Base-by-base conservation (phyloP, 2,888 invertebrate genomes). In the Pardosa pseudoannulata region DNA sequence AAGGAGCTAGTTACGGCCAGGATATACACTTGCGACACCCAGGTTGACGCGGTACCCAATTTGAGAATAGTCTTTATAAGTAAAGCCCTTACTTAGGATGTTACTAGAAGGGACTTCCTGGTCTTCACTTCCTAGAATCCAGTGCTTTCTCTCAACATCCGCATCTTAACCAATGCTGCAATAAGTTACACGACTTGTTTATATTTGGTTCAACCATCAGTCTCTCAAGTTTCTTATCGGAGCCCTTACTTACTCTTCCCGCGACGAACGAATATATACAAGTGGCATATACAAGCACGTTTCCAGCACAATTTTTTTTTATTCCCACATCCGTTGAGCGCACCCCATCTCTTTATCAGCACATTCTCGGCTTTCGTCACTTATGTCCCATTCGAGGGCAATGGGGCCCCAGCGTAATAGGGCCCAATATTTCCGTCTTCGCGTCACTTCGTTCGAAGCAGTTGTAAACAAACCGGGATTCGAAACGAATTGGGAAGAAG, bases 391-490 rank as follows among this genome's bases (percentile, higher is more conserved):
- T n/a, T n/a, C 31, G 9, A 3, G 67, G 67, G 27, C 29, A 3
- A 27, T n/a, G 29, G 23, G n/a, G 13, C 11, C 46, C 56, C 29
- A 27, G 28, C 27, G 64, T 13, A 64, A 64, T 1, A n/a, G 46
- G 46, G 27, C 11, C 64, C 28, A 56, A 65, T 80, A 80, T 80
- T 72, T 80, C 80, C 46, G 31, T 80, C 80, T 0, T 27, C 80
- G 39, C 50, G 70, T 28, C 80, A 74, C 56, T 80, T 80, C 36
- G 65, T 65, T 80, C n/a, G 31, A 11, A n/a, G 46, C 50, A 56
- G 73, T 80, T 80, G 50, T 74, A 80, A 73, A 80, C 80, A 80
- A 50, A 65, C 16, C 32, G 11, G n/a, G 23, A 27, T 6, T 19
- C 32, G 32, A n/a, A 19, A 27, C 31, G 27, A 36, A 36, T 68